Conservation (phyloP, 1,140 invertebrate species). For the Centruroides sculpturatus region DNA sequence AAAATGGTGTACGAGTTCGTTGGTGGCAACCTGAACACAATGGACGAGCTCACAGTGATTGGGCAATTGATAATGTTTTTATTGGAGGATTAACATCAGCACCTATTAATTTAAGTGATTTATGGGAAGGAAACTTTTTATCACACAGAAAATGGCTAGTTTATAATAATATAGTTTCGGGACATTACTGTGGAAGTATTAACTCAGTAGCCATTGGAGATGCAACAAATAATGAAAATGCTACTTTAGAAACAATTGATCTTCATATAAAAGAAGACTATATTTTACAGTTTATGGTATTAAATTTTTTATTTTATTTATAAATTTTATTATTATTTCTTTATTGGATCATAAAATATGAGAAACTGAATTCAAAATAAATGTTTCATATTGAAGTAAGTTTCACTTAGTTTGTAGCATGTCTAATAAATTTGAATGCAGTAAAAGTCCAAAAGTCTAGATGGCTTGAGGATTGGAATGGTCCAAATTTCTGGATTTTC, state of each 20-base stretch:
- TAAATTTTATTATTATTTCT: too few relatives aligned
- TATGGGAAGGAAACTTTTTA: constrained; percentile 9
- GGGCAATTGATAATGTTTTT: constrained; percentile 32
- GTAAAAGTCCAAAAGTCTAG: too few relatives aligned
- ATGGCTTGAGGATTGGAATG: too few relatives aligned
- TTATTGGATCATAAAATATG: too few relatives aligned
- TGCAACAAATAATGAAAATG: constrained; percentile 12
- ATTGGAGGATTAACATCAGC: constrained; percentile 25
- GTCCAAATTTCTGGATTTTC: too few relatives aligned
- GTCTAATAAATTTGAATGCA: too few relatives aligned
- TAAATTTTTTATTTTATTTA: too few relatives aligned
- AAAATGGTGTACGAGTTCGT: constrained; percentile 26
- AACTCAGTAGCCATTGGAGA: constrained; percentile 7
- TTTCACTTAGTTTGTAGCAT: too few relatives aligned
- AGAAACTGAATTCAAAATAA: too few relatives aligned
- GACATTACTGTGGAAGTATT: constrained; percentile 3
- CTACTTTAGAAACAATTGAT: constrained; percentile 17
- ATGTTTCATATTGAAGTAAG: too few relatives aligned
- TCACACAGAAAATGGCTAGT: constrained; percentile 3
- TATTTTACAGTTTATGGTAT: constrained; percentile 12
- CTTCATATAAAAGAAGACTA: constrained; percentile 8
- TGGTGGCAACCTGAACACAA: constrained; percentile 31
- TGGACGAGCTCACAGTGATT: constrained; percentile 25
- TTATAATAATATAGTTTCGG: constrained; percentile 4
- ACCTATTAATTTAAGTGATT: constrained; percentile 2